A percentile compares a stretch with the other conserved stretches of the same genome.
Conservation (phyloP, 2,888 invertebrate genomes). For the Leucophenga montana region DNA sequence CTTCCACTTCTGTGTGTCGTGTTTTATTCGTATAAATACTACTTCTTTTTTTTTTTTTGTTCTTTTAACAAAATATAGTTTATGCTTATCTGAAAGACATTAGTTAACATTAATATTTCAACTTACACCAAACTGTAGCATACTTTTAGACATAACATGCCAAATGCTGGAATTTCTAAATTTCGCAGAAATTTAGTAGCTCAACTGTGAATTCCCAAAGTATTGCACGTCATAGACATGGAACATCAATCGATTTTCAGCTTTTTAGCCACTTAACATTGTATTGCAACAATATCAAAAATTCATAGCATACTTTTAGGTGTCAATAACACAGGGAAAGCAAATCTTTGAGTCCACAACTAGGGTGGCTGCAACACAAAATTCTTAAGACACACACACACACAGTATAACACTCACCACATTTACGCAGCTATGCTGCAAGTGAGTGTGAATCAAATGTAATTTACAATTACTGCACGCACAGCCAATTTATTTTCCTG, state of each 20-base stretch:
- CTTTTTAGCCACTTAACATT: background rate
- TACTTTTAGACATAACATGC: constrained; percentile 36
- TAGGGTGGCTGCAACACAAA: no score
- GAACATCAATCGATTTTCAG: constrained; percentile 4
- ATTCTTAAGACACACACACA: no score
- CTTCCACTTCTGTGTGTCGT: background rate
- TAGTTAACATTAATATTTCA: constrained; percentile 6
- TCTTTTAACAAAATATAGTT: background rate
- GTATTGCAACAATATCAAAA: constrained; percentile 45
- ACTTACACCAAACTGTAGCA: constrained; percentile 43
- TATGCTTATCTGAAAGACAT: constrained; percentile 14
- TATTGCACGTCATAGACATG: background rate
- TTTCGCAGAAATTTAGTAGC: background rate
- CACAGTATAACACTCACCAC: no score
- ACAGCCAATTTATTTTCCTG: constrained; percentile 71
- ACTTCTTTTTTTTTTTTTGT: background rate
- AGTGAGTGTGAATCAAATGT: constrained; percentile 43
- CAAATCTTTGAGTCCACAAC: background rate
- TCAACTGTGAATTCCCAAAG: background rate
- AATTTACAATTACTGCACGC: constrained; percentile 72
- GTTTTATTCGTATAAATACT: background rate
- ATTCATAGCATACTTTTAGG: constrained; percentile 51
- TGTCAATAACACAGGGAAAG: constrained; percentile 47
- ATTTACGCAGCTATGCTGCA: background rate
- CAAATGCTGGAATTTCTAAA: no score